Percentiles rank a stretch among this genome's conserved stretches.
Conservation (phyloP, 2,888 invertebrate genomes). For the Amblyjoppa fuscipennis region DNA sequence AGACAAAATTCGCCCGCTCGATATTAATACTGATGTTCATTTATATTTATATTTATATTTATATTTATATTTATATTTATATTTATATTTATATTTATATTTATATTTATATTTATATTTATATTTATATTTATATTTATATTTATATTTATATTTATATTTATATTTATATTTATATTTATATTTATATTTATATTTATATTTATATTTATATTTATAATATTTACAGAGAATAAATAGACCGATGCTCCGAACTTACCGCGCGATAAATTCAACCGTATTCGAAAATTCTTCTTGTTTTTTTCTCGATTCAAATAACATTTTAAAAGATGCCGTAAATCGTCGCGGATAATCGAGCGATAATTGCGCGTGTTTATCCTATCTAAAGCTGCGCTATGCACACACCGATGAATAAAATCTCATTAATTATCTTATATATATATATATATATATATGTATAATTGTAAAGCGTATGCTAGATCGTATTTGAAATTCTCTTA, state of each 20-base stretch:
- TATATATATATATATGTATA: not conserved
- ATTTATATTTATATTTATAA: slow-evolving; percentile 45
- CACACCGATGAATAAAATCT: not conserved
- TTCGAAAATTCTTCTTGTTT: slow-evolving; percentile 4
- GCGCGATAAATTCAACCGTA: slow-evolving; percentile 12
- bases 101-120: not conserved
- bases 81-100: not conserved
- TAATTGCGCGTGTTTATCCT: not conserved
- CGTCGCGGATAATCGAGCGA: slow-evolving; percentile 2
- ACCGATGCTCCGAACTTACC: not conserved
- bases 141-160: not conserved
- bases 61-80: not conserved
- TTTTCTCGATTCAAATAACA: not conserved
- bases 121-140: not conserved
- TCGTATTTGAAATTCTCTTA: slow-evolving; percentile 3
- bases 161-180: not conserved
- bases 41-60: not conserved
- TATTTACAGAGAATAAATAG: slow-evolving; percentile 51
- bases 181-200: not conserved
- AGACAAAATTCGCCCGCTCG: slow-evolving; percentile 29
- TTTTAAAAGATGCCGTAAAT: not conserved
- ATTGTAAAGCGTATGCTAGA: slow-evolving; percentile 8
- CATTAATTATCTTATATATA: slow-evolving; percentile 7
- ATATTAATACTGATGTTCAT: slow-evolving; percentile 49
- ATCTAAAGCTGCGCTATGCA: not conserved